These are phyloP conservation scores for Acanthosepion lycidas DNA, from an alignment of 2,888 invertebrate species.

Conservation along the genomic window DNA sequence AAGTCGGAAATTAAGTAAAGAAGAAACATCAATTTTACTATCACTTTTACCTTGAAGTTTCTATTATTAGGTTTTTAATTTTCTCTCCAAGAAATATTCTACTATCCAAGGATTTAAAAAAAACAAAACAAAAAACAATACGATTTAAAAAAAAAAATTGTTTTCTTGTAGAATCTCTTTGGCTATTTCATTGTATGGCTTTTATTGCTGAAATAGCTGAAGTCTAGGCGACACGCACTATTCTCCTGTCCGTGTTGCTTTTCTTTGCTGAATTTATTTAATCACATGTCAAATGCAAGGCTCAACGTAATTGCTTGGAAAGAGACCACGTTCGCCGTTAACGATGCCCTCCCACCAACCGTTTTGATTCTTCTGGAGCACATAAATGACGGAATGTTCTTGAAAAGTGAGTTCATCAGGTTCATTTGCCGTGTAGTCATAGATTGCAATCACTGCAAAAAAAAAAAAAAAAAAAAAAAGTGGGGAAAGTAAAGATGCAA, in stretches of 20 bases:
- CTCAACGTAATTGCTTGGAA: conserved; percentile 98
- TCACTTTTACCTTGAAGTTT: too few species aligned
- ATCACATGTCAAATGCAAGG: conserved; percentile 79
- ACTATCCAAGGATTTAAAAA: too few species aligned
- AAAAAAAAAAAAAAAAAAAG: conserved; percentile 48
- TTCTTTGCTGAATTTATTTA: background rate
- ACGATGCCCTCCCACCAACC: conserved; percentile 96
- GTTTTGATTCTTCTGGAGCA: conserved; percentile 98
- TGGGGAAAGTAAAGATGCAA: background rate
- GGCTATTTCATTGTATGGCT: background rate
- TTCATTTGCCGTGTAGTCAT: conserved; percentile 97
- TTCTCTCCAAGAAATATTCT: too few species aligned
- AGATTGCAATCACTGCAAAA: conserved; percentile 92
- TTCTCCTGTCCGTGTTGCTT: background rate
- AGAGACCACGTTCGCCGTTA: conserved; percentile 97
- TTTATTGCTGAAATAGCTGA: background rate
- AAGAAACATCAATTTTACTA: too few species aligned
- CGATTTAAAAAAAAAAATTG: background rate
- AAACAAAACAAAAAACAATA: too few species aligned
- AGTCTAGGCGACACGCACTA: background rate
- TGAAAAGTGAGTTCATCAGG: conserved; percentile 97
- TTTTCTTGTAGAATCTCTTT: background rate
- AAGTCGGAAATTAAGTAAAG: too few species aligned
- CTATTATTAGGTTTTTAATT: too few species aligned
- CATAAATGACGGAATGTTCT: conserved; percentile 96